These are phyloP conservation scores for Zophobas morio DNA, from an alignment of 1,140 invertebrate genomes.

Conservation along the genomic window DNA sequence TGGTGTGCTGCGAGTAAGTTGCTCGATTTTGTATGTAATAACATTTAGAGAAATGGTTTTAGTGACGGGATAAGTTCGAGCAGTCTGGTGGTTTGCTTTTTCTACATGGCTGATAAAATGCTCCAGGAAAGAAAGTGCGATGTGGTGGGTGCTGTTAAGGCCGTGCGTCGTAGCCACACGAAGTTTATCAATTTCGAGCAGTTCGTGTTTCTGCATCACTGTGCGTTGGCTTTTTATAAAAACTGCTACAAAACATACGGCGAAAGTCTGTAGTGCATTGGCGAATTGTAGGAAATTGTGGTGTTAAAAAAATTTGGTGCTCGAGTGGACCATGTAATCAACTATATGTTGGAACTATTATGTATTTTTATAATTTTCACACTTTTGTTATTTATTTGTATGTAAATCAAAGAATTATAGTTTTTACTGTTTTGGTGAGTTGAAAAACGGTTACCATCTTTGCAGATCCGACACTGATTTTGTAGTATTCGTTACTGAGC, in stretches of 20 bases:
- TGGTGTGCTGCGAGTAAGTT: conserved; percentile 14
- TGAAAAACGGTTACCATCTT: no score
- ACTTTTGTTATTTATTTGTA: no score
- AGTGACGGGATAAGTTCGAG: conserved; percentile 14
- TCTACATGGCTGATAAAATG: conserved; percentile 18
- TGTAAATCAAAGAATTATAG: no score
- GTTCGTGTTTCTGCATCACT: conserved; percentile 12
- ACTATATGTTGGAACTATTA: no score
- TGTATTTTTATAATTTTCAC: no score
- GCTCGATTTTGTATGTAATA: no score
- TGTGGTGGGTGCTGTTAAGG: conserved; percentile 7
- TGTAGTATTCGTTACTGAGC: no score
- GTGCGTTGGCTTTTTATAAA: conserved; percentile 7
- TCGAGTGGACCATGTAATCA: no score
- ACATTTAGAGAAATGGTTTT: not conserved
- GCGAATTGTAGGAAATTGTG: no score
- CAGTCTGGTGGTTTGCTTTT: conserved; percentile 15
- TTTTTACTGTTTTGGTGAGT: no score
- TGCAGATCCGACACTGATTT: no score
- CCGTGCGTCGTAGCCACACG: not conserved
- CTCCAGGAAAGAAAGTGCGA: conserved; percentile 4
- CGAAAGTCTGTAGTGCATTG: not conserved
- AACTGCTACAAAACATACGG: not conserved
- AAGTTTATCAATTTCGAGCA: conserved; percentile 18
- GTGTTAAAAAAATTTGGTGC: not conserved